A percentile compares a stretch with the other conserved stretches of the same genome.
Evolutionary conservation across 2,113 vertebrate species (phyloP).

Genomic region (Gavia stellata): DNA sequence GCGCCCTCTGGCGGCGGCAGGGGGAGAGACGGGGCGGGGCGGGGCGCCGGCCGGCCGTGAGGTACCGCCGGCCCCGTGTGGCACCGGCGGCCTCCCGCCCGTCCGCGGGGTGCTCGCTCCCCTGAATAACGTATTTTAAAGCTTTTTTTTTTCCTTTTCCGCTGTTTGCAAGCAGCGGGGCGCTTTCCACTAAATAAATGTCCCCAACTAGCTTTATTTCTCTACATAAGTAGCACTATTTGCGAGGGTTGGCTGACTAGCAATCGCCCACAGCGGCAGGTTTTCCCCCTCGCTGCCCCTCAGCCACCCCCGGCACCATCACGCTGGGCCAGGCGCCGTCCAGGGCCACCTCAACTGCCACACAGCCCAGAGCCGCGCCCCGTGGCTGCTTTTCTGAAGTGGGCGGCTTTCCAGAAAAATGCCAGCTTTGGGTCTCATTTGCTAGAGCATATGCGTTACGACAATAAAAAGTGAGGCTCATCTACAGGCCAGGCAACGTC

Average conservation of each 20-base stretch:
- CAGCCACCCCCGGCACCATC: rapidly evolving
- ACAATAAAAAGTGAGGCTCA: background rate
- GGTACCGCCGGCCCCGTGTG: too few species aligned
- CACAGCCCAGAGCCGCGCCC: background rate
- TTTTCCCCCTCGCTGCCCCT: background rate
- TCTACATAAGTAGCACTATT: background rate
- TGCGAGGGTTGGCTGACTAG: background rate
- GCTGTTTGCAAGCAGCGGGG: background rate
- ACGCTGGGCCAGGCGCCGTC: rapidly evolving
- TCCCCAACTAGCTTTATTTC: background rate
- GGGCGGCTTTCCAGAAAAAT: background rate
- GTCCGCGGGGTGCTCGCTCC: background rate
- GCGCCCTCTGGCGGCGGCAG: background rate
- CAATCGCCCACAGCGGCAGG: rapidly evolving
- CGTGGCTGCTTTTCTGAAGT: background rate
- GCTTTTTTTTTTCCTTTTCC: too few species aligned
- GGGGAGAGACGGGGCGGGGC: background rate
- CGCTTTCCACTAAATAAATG: background rate
- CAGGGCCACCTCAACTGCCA: background rate
- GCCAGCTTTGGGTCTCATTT: background rate
- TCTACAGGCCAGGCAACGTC: rapidly evolving
- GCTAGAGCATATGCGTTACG: too few species aligned
- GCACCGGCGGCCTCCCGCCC: background rate
- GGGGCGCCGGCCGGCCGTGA: background rate
- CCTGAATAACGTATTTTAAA: rapidly evolving